A percentile compares a stretch with the other conserved stretches of the same genome.
These are phyloP conservation scores for Nomada ferruginata DNA, from an alignment of 2,888 invertebrate species.

Conservation along the genomic window DNA sequence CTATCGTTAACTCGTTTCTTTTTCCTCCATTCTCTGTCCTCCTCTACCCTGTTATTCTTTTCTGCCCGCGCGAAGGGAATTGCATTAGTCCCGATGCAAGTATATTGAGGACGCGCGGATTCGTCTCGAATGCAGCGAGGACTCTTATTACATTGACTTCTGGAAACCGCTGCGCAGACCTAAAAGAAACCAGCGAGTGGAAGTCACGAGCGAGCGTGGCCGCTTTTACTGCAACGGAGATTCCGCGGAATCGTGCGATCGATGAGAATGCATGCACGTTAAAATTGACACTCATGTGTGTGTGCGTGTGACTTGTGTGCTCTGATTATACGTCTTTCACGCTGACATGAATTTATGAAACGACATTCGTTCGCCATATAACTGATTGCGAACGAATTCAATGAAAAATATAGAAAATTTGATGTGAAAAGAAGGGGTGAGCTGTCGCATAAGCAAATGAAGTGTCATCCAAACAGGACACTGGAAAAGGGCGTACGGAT, in stretches of 20 bases:
- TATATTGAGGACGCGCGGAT: constrained; percentile 67
- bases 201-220: constrained; percentile 31
- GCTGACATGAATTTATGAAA: no score
- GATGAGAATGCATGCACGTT: background rate
- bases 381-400: no score
- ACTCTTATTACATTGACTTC: constrained; percentile 61
- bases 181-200: constrained; percentile 28
- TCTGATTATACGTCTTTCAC: no score
- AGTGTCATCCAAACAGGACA: no score
- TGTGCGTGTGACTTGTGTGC: no score
- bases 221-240: constrained; percentile 21
- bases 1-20: background rate
- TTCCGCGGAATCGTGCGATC: constrained; percentile 5
- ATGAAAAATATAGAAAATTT: no score
- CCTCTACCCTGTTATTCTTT: constrained; percentile 4
- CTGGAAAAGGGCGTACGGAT: no score
- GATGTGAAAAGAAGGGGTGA: no score
- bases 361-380: no score
- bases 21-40: background rate
- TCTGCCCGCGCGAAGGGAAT: constrained; percentile 64
- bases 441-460: no score
- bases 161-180: constrained; percentile 35
- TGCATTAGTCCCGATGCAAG: constrained; percentile 76
- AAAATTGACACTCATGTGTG: background rate
- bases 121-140: constrained; percentile 63